Percentiles rank a stretch among this genome's conserved stretches.
phyloP scores from a whole-genome alignment of 2,888 invertebrate species.

The Atherix ibis region DNA sequence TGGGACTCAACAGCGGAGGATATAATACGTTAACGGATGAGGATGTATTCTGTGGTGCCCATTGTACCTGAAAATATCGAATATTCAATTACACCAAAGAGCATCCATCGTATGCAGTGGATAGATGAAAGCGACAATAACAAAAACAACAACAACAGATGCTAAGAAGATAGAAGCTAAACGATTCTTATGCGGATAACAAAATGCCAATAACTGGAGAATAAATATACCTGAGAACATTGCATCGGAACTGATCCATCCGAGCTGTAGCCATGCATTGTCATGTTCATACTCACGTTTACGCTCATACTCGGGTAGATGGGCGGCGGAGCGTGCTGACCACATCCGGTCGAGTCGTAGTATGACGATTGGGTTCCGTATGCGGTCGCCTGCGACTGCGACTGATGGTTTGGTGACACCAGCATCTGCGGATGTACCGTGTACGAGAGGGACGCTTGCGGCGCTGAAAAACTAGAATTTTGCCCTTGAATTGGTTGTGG shows the following conservation, averaged over 20 bases:
- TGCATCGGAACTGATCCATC: slow-evolving; percentile 31
- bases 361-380: slow-evolving; percentile 16
- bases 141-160: background rate
- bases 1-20: slow-evolving; percentile 50
- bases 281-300: slow-evolving; percentile 93
- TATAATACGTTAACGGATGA: slow-evolving; percentile 48
- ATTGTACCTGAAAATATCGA: slow-evolving; percentile 47
- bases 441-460: slow-evolving; percentile 36
- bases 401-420: slow-evolving; percentile 35
- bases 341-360: slow-evolving; percentile 25
- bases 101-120: too few relatives aligned
- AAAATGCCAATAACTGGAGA: too few relatives aligned
- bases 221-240: slow-evolving; percentile 51
- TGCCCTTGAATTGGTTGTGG: slow-evolving; percentile 4
- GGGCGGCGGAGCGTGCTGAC: slow-evolving; percentile 21
- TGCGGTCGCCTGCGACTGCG: slow-evolving; percentile 13
- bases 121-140: background rate
- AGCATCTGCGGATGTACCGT: slow-evolving; percentile 47
- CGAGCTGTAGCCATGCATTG: slow-evolving; percentile 62
- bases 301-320: slow-evolving; percentile 90
- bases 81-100: too few relatives aligned
- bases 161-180: background rate
- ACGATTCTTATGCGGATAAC: background rate
- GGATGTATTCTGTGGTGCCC: slow-evolving; percentile 48
- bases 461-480: slow-evolving; percentile 24